Conservation (phyloP, 1,140 invertebrate genomes). For the Euura lappo region DNA sequence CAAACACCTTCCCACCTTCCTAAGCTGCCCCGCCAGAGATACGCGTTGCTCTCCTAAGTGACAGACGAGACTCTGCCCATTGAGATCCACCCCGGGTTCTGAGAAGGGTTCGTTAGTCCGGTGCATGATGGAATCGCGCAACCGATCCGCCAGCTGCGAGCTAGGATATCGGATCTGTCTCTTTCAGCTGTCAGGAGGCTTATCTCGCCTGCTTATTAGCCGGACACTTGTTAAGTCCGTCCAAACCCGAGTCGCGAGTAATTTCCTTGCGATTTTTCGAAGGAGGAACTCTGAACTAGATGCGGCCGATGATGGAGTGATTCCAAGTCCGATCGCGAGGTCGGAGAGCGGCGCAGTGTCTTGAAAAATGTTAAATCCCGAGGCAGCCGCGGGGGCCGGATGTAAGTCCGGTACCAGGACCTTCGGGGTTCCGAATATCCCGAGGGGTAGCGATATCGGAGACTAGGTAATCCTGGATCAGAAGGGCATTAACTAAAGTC, state of each 20-base stretch:
- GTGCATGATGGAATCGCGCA: too few relatives aligned
- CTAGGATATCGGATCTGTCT: not conserved
- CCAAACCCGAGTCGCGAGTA: too few relatives aligned
- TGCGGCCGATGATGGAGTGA: too few relatives aligned
- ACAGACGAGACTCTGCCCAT: not conserved
- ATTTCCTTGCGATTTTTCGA: too few relatives aligned
- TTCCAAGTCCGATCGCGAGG: too few relatives aligned
- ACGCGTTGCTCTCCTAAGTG: not conserved
- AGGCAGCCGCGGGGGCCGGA: too few relatives aligned
- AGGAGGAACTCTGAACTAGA: too few relatives aligned
- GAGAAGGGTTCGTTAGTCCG: conserved; percentile 13
- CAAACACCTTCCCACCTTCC: too few relatives aligned
- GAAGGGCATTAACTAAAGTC: conserved; percentile 17
- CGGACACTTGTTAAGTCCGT: not conserved
- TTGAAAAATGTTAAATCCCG: too few relatives aligned
- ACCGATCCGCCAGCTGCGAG: not conserved
- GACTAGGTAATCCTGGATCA: conserved; percentile 15
- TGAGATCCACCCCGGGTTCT: not conserved
- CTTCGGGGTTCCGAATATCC: not conserved
- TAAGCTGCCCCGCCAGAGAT: too few relatives aligned
- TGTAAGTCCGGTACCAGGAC: conserved; percentile 4
- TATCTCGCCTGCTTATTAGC: not conserved
- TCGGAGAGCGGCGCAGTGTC: too few relatives aligned
- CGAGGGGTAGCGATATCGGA: conserved; percentile 12
- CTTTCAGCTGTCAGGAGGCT: conserved; percentile 5